These are phyloP conservation scores for Charaxes varanes DNA, from an alignment of 1,140 invertebrate species.

Conservation along the genomic window DNA sequence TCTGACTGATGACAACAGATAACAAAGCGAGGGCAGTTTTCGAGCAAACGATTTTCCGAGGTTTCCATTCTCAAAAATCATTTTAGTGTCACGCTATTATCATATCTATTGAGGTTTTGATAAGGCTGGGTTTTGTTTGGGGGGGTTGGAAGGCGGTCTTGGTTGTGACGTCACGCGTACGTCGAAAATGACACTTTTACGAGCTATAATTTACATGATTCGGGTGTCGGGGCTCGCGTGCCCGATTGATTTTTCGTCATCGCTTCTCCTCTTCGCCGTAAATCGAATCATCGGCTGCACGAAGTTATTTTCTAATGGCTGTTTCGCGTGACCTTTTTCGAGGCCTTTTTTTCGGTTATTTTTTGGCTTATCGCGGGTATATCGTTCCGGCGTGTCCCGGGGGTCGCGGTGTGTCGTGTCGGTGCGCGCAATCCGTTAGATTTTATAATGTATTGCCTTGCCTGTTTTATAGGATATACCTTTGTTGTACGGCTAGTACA, in stretches of 20 bases:
- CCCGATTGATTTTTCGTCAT: conserved; percentile 68
- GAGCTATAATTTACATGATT: conserved; percentile 70
- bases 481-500: neutral
- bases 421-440: conserved; percentile 21
- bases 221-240: conserved; percentile 65
- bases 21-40: conserved; percentile 49
- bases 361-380: conserved; percentile 23
- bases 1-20: conserved; percentile 52
- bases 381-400: conserved; percentile 21
- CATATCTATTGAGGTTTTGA: conserved; percentile 14
- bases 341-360: conserved; percentile 14
- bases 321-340: conserved; percentile 48
- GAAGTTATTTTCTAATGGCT: conserved; percentile 63
- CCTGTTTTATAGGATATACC: conserved; percentile 15
- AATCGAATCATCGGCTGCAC: conserved; percentile 63
- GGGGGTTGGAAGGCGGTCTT: conserved; percentile 17
- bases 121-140: conserved; percentile 29
- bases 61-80: conserved; percentile 6
- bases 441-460: conserved; percentile 16
- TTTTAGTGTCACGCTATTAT: conserved; percentile 20
- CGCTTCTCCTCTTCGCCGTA: conserved; percentile 59
- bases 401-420: conserved; percentile 11
- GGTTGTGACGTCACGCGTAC: conserved; percentile 55
- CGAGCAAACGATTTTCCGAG: conserved; percentile 38
- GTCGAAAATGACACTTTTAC: conserved; percentile 70